A percentile compares a stretch with the other conserved stretches of the same genome.
Evolutionary conservation across 2,888 invertebrate species (phyloP).

Genomic region (Mimumesa dahlbomi): DNA sequence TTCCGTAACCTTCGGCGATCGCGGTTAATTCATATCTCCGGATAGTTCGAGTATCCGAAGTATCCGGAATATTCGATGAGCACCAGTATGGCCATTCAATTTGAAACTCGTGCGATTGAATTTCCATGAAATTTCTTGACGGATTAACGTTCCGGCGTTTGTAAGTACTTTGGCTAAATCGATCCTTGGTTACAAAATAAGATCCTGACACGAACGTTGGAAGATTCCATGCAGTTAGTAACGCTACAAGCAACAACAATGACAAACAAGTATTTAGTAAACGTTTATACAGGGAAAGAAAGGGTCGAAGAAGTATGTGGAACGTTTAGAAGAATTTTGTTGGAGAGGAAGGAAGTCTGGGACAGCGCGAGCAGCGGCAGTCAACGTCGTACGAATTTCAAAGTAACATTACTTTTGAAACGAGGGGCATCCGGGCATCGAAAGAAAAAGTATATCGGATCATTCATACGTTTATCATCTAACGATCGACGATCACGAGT

Average conservation of each 20-base stretch:
- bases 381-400: conserved; percentile 79
- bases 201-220: conserved; percentile 42
- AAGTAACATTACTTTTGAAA: conserved; percentile 48
- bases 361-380: conserved; percentile 81
- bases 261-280: conserved; percentile 26
- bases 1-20: conserved; percentile 2
- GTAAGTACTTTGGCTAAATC: not conserved
- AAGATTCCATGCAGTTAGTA: conserved; percentile 44
- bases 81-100: too few relatives aligned
- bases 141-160: too few relatives aligned
- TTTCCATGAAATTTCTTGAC: too few relatives aligned
- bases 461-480: conserved; percentile 6
- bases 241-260: conserved; percentile 27
- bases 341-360: conserved; percentile 68
- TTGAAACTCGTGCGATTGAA: too few relatives aligned
- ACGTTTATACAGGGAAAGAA: conserved; percentile 27
- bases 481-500: conserved; percentile 18
- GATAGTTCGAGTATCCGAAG: too few relatives aligned
- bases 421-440: conserved; percentile 54
- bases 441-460: conserved; percentile 9
- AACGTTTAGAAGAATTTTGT: conserved; percentile 40
- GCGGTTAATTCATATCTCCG: not conserved
- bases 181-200: conserved; percentile 31
- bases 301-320: conserved; percentile 34
- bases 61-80: too few relatives aligned